Base-by-base conservation (phyloP, 2,888 invertebrate genomes). In the Orthosia gothica region DNA sequence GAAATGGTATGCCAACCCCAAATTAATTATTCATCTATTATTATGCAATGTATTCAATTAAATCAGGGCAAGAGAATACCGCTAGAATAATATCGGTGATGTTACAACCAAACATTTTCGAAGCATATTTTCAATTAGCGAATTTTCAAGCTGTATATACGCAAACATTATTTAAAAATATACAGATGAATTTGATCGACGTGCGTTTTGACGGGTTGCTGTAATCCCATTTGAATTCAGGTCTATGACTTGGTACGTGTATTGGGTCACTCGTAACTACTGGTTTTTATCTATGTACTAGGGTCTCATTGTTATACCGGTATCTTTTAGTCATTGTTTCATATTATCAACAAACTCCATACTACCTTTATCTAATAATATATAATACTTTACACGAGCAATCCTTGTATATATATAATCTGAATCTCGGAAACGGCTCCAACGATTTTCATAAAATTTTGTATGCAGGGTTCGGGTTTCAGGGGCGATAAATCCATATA, bases 211-310 rank as follows among this genome's bases (percentile, higher is more conserved):
- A 70, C 58, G 47, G 61, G 75, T 47, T 45, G 70, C 67, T 12
- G 52, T 76, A 64, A 86, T 77, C 74, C 79, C 74, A 83, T 86
- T 80, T 73, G 61, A 82, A 86, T 87, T 78, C 74, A 74, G 54
- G 65, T 59, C 63, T 68, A 59, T 50, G 63, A 18, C 65, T 23
- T 20, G 58, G 76, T 67, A 85, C 84, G 86, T 80, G 79, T 82
- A 71, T 76, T 83, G 74, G 86, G 82, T 85, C 75, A 85, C 47
- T 64, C 16, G 47, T 26, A 73, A 69, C 49, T 78, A 69, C 49
- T 32, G 18, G 58, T 12, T 50, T 66, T 66, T 59, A 40, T 9
- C 47, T 47, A 23, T 11, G 16, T 76, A 80, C 70, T 74, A 13
- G 11, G 67, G 71, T 76, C 26, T 82, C 54, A 62, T 68, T 76